Conservation (phyloP, 2,797 vertebrate species). For the Hoplostethus atlanticus region DNA sequence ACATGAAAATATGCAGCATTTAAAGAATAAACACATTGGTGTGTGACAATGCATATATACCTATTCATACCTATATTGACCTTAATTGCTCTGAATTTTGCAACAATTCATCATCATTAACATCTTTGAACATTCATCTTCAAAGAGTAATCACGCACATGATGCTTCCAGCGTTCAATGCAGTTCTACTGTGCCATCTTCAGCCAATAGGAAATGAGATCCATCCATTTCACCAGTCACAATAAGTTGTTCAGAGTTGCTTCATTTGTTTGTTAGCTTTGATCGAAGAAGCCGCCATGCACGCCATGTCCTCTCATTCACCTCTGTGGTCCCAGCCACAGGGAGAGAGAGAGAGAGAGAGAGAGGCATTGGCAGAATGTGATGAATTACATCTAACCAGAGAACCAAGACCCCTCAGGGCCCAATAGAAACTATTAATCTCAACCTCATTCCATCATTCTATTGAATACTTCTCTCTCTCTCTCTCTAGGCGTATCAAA, state of each 20-base stretch:
- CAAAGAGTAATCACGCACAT: not conserved
- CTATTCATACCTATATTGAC: not conserved
- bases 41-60: too few species aligned
- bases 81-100: not conserved
- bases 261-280: not conserved
- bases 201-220: not conserved
- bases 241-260: not conserved
- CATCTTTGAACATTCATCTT: too few species aligned
- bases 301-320: not conserved
- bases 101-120: not conserved
- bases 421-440: too few species aligned
- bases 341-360: too few species aligned
- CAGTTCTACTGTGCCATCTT: too few species aligned
- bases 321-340: not conserved
- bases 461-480: too few species aligned
- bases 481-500: too few species aligned
- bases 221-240: not conserved
- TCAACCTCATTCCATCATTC: too few species aligned
- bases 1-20: not conserved
- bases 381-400: too few species aligned
- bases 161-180: not conserved
- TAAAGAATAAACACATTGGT: too few species aligned
- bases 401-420: too few species aligned
- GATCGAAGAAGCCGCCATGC: not conserved
- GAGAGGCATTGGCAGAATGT: too few species aligned